These are phyloP conservation scores for Anguilla obscura DNA, from an alignment of 2,797 vertebrate genomes.

Conservation along the genomic window DNA sequence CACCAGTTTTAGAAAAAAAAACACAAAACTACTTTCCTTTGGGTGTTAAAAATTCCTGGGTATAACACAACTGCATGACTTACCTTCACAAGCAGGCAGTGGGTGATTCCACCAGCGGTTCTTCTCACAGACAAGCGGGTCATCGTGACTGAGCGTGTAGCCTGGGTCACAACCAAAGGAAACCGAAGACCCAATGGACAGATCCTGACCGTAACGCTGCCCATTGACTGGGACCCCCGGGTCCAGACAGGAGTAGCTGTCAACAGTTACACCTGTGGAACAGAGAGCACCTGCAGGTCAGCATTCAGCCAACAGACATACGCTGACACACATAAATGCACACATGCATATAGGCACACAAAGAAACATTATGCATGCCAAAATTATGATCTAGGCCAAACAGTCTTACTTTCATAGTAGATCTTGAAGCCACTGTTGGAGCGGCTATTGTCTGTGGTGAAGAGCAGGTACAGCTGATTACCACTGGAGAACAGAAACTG, in stretches of 20 bases:
- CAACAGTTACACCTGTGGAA: slow-evolving; percentile 86
- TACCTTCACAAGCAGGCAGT: slow-evolving; percentile 95
- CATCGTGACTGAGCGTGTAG: slow-evolving; percentile 92
- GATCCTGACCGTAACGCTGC: slow-evolving; percentile 92
- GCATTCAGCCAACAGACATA: not conserved
- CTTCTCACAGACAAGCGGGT: slow-evolving; percentile 95
- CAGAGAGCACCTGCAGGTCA: not conserved
- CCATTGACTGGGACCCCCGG: slow-evolving; percentile 96
- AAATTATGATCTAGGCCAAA: not conserved
- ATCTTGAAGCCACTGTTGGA: slow-evolving; percentile 98
- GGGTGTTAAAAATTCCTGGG: not conserved
- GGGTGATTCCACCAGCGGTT: slow-evolving; percentile 99
- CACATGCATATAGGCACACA: not conserved
- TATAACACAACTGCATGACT: slow-evolving; percentile 39
- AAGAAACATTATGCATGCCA: not conserved
- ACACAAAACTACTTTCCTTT: not conserved
- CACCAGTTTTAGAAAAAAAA: not conserved
- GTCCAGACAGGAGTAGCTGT: slow-evolving; percentile 95
- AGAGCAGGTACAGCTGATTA: slow-evolving; percentile 95
- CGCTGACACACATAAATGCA: not conserved
- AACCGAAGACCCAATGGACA: slow-evolving; percentile 95
- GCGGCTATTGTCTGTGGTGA: slow-evolving; percentile 96
- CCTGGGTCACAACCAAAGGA: slow-evolving; percentile 96
- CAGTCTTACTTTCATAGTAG: slow-evolving; percentile 91
- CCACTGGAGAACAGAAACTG: slow-evolving; percentile 95